Conservation (phyloP, 2,113 vertebrate genomes). For the Podarcis cretensis region DNA sequence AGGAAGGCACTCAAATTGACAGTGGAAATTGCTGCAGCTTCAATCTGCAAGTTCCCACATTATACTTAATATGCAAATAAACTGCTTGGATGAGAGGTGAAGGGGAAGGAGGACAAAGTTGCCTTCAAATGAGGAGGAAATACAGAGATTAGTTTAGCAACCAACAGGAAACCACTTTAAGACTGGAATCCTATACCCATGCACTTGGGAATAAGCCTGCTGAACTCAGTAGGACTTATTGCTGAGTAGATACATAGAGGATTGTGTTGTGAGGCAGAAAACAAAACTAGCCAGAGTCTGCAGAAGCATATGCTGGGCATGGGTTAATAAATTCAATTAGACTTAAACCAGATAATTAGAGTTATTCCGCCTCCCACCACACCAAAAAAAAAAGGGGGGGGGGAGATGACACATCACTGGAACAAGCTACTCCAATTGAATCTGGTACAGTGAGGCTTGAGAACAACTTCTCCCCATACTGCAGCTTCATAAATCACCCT, state of each 20-base stretch:
- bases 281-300: accelerated
- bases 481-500: conserved; percentile 59
- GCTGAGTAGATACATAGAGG: neutral
- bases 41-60: too few species aligned
- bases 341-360: neutral
- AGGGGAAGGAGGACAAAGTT: neutral
- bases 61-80: neutral
- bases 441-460: conserved; percentile 17
- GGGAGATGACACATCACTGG: neutral
- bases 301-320: neutral
- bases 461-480: conserved; percentile 29
- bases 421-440: conserved; percentile 22
- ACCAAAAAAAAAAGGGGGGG: neutral
- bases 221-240: neutral
- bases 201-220: neutral
- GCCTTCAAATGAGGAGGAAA: too few species aligned
- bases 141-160: neutral
- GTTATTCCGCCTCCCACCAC: neutral
- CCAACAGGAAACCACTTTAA: accelerated
- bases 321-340: neutral
- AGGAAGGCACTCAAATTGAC: neutral
- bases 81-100: neutral
- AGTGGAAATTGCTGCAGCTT: neutral
- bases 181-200: neutral
- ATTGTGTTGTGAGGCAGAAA: neutral